phyloP scores from a whole-genome alignment of 2,888 invertebrate species.

The Phymatocera aterrima region DNA sequence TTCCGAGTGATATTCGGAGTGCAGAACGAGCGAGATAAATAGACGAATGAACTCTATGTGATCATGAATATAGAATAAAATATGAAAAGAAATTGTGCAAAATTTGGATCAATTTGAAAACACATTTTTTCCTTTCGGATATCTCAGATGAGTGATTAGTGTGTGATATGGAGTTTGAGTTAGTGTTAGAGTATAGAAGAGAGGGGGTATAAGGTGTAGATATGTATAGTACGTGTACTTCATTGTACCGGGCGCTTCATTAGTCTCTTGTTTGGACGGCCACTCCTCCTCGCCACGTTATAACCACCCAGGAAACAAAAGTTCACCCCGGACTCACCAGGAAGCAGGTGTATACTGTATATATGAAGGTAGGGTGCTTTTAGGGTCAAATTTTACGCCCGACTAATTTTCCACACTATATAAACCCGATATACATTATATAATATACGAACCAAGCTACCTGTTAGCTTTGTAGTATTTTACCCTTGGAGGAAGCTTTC shows the following conservation, averaged over 20 bases:
- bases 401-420: conserved; percentile 43
- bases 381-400: conserved; percentile 45
- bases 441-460: neutral
- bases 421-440: neutral
- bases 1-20: too few relatives aligned
- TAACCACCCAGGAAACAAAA: neutral
- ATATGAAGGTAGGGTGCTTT: conserved; percentile 31
- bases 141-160: too few relatives aligned
- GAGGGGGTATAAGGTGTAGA: neutral
- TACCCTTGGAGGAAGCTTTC: neutral
- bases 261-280: conserved; percentile 47
- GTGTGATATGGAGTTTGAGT: neutral
- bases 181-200: neutral
- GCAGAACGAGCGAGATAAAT: too few relatives aligned
- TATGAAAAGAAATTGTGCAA: too few relatives aligned
- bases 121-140: too few relatives aligned
- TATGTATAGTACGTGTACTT: neutral
- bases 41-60: too few relatives aligned
- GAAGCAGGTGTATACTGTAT: too few relatives aligned
- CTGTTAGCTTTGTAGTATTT: conserved; percentile 1
- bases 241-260: conserved; percentile 40
- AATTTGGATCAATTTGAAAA: too few relatives aligned
- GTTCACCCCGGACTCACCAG: conserved; percentile 4
- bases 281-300: too few relatives aligned
- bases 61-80: too few relatives aligned